A percentile compares a stretch with the other conserved stretches of the same genome.
Conservation (phyloP, 2,888 invertebrate genomes). For the Periphyllus acericola region DNA sequence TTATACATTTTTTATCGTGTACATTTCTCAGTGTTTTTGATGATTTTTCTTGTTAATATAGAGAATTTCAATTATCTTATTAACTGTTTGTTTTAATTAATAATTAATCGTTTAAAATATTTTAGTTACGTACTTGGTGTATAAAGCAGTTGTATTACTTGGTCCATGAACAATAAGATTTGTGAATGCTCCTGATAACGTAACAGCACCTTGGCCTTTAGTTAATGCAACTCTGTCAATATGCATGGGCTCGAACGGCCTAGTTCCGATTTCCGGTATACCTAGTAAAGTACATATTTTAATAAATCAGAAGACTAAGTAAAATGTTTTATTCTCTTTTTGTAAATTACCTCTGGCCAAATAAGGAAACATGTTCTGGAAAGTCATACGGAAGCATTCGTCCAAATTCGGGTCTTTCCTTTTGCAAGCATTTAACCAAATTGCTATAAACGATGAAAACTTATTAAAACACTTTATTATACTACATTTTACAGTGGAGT, state of each 20-base stretch:
- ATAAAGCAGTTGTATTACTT: conserved; percentile 71
- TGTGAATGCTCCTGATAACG: conserved; percentile 71
- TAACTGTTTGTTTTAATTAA: conserved; percentile 17
- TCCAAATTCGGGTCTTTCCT: conserved; percentile 70
- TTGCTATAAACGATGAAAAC: conserved; percentile 68
- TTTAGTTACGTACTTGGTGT: conserved; percentile 67
- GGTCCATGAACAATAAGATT: conserved; percentile 71
- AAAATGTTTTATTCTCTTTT: not conserved
- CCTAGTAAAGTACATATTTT: conserved; percentile 66
- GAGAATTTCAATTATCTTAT: not conserved
- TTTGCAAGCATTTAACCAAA: conserved; percentile 71
- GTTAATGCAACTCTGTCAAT: conserved; percentile 71
- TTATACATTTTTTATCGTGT: no score
- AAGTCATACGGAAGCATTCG: conserved; percentile 70
- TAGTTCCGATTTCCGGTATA: conserved; percentile 72
- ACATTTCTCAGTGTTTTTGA: not conserved
- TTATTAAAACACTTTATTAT: no score
- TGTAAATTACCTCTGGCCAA: conserved; percentile 69
- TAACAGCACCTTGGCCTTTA: conserved; percentile 71
- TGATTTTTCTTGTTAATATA: not conserved
- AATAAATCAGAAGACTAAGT: conserved; percentile 32
- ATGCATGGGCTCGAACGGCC: conserved; percentile 72
- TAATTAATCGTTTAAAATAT: not conserved
- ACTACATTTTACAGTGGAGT: no score
- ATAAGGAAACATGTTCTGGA: conserved; percentile 71